phyloP scores from a whole-genome alignment of 2,888 invertebrate species.

The Myathropa florea region DNA sequence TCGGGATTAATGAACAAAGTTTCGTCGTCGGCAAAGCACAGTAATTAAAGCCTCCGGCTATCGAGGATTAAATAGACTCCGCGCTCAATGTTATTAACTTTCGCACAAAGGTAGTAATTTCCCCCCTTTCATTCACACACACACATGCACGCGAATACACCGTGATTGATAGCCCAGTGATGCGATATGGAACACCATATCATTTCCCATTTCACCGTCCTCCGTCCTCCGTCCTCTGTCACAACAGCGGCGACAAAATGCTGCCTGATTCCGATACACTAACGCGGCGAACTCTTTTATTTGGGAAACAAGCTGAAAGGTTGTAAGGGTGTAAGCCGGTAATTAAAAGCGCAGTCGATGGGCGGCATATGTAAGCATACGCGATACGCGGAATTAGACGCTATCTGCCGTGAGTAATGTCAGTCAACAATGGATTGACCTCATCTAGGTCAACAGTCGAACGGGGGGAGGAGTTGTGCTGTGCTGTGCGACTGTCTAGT shows the following conservation, averaged over 20 bases:
- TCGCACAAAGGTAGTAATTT: conserved; percentile 46
- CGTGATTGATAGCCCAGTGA: conserved; percentile 27
- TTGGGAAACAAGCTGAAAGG: conserved; percentile 43
- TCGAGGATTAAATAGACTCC: conserved; percentile 22
- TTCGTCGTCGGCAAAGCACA: conserved; percentile 18
- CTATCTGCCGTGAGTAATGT: background rate
- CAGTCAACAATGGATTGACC: conserved; percentile 23
- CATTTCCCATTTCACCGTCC: conserved; percentile 16
- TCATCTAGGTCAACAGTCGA: conserved; percentile 9
- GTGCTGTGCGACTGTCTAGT: conserved; percentile 1
- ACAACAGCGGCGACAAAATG: conserved; percentile 27
- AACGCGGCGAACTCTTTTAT: conserved; percentile 25
- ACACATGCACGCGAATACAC: background rate
- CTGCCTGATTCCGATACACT: conserved; percentile 40
- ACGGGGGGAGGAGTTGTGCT: background rate
- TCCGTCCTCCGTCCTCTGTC: background rate
- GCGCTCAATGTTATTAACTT: conserved; percentile 34
- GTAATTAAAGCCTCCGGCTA: conserved; percentile 48
- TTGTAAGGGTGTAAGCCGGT: conserved; percentile 17
- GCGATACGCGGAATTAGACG: background rate
- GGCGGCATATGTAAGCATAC: conserved; percentile 28
- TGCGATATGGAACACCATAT: conserved; percentile 7
- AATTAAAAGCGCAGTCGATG: conserved; percentile 43
- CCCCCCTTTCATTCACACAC: background rate
- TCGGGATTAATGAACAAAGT: conserved; percentile 52